Conservation (phyloP, 1,140 invertebrate genomes). For the Panagrolaimus sp. region DNA sequence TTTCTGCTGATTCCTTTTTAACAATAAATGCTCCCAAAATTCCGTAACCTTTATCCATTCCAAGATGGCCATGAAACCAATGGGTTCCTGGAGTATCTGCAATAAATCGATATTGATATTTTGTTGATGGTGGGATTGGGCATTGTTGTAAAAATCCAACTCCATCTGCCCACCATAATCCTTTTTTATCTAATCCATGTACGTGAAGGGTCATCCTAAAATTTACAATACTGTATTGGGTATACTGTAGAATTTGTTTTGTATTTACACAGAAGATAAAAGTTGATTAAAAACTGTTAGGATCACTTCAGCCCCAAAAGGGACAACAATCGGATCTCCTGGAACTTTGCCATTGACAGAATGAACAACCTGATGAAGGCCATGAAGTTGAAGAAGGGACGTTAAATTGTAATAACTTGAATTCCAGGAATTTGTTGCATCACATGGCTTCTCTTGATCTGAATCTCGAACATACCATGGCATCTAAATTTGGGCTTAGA, state of each 20-base stretch:
- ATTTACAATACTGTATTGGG: too few species aligned
- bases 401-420: conserved; percentile 8
- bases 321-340: conserved; percentile 45
- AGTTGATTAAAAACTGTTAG: conserved; percentile 46
- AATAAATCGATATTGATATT: conserved; percentile 52
- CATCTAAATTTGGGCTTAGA: too few species aligned
- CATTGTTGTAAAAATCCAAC: conserved; percentile 47
- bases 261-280: conserved; percentile 35
- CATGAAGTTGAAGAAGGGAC: neutral
- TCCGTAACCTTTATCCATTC: conserved; percentile 5
- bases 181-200: conserved; percentile 53
- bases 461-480: conserved; percentile 4
- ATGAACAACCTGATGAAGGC: conserved; percentile 1
- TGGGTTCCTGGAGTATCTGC: conserved; percentile 56
- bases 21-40: neutral
- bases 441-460: neutral
- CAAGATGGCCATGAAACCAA: conserved; percentile 44
- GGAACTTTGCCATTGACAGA: conserved; percentile 15
- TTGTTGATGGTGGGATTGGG: conserved; percentile 37
- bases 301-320: conserved; percentile 50
- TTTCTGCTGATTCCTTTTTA: neutral
- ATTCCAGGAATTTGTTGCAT: neutral
- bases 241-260: too few species aligned
- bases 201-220: conserved; percentile 44
- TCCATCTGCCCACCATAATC: conserved; percentile 50